These are phyloP conservation scores for Teinopalpus imperialis DNA, from an alignment of 2,888 invertebrate species.

Conservation along the genomic window DNA sequence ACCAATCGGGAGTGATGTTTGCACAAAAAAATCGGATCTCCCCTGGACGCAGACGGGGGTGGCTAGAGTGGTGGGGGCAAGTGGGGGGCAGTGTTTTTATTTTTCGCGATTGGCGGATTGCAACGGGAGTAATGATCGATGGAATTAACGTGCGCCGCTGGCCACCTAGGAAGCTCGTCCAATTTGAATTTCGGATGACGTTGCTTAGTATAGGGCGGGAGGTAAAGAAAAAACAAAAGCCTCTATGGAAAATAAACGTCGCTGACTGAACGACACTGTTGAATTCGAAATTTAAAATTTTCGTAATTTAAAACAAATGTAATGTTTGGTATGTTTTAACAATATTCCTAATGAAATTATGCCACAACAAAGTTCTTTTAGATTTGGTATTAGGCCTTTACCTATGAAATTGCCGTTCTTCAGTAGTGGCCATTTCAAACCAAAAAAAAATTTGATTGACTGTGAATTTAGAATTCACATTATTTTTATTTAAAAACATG, in stretches of 20 bases:
- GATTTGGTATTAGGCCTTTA: no score
- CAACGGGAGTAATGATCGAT: constrained; percentile 80
- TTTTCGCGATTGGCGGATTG: constrained; percentile 80
- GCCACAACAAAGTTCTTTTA: no score
- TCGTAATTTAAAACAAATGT: no score
- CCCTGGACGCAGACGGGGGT: constrained; percentile 50
- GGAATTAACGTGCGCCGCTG: constrained; percentile 73
- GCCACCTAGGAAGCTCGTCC: constrained; percentile 52
- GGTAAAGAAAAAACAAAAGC: constrained; percentile 16
- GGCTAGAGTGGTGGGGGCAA: constrained; percentile 43
- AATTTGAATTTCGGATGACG: constrained; percentile 53
- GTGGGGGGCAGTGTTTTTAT: constrained; percentile 75
- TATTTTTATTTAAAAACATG: no score
- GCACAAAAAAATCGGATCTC: constrained; percentile 70
- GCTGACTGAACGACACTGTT: constrained; percentile 4
- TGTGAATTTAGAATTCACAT: no score
- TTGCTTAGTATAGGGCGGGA: constrained; percentile 25
- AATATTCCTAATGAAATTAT: no score
- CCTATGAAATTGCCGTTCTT: no score
- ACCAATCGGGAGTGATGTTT: constrained; percentile 68
- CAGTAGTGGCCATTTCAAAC: no score
- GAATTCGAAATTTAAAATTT: constrained; percentile 12
- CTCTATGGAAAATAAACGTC: constrained; percentile 15
- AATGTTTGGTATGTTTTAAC: no score
- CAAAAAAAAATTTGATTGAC: no score